Conservation (phyloP, 2,113 vertebrate genomes). For the Zosterops japonicus region DNA sequence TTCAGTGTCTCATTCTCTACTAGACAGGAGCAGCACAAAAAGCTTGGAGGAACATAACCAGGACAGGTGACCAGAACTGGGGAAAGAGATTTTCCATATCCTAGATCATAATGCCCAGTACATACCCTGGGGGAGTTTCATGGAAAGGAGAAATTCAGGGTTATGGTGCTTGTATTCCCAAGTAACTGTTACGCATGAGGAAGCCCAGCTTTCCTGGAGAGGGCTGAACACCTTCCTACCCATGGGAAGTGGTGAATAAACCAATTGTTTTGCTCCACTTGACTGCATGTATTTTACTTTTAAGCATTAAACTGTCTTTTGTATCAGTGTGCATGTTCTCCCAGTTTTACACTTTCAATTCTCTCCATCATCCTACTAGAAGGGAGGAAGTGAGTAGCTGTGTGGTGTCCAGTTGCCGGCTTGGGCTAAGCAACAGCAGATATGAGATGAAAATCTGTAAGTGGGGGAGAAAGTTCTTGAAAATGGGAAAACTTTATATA, state of each 20-base stretch:
- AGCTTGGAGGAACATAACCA: background rate
- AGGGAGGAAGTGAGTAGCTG: background rate
- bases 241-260: background rate
- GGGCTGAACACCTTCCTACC: background rate
- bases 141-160: background rate
- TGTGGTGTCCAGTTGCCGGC: background rate
- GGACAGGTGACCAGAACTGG: background rate
- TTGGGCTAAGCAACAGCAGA: background rate
- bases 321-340: accelerated
- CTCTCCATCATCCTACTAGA: background rate
- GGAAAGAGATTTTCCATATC: accelerated
- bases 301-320: background rate
- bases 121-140: too few relatives aligned
- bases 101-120: background rate
- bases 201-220: background rate
- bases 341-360: background rate
- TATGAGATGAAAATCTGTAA: background rate
- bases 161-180: background rate
- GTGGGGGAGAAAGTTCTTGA: background rate
- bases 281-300: background rate
- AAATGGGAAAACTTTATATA: background rate
- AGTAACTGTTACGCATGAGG: background rate
- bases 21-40: background rate
- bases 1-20: background rate
- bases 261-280: background rate